phyloP scores from a whole-genome alignment of 2,888 invertebrate species.

The Aphidoletes aphidimyza region DNA sequence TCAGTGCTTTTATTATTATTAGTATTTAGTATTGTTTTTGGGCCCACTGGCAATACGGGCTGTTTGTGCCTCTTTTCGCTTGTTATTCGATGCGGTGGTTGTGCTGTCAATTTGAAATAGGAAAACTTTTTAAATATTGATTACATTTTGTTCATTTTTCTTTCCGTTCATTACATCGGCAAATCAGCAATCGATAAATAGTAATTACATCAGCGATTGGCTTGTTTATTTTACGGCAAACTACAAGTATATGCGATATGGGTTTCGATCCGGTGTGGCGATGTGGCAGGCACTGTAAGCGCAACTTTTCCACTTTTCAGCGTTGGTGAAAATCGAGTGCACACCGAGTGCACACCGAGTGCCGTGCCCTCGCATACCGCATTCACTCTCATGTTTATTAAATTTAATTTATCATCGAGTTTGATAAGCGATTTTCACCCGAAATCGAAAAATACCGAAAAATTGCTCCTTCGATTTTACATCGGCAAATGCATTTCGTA shows the following conservation, averaged over 20 bases:
- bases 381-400: constrained; percentile 1
- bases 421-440: background rate
- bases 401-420: constrained; percentile 36
- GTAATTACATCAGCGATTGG: constrained; percentile 42
- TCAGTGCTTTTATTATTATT: background rate
- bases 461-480: background rate
- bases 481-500: constrained; percentile 5
- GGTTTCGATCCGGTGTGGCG: background rate
- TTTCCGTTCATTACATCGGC: background rate
- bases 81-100: too few species aligned
- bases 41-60: background rate
- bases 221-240: constrained; percentile 20
- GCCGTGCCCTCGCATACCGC: too few species aligned
- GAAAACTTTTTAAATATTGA: constrained; percentile 46
- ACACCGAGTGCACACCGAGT: too few species aligned
- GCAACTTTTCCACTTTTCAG: background rate
- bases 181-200: constrained; percentile 49
- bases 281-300: constrained; percentile 9
- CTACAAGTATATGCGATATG: background rate
- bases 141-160: constrained; percentile 49
- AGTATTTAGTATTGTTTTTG: background rate
- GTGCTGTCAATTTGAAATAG: constrained; percentile 41
- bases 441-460: background rate
- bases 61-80: too few species aligned
- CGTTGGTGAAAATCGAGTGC: too few species aligned